Percentiles rank a stretch among this genome's conserved stretches.
phyloP scores from a whole-genome alignment of 1,140 invertebrate genomes.

The Meloidogyne chitwoodi region DNA sequence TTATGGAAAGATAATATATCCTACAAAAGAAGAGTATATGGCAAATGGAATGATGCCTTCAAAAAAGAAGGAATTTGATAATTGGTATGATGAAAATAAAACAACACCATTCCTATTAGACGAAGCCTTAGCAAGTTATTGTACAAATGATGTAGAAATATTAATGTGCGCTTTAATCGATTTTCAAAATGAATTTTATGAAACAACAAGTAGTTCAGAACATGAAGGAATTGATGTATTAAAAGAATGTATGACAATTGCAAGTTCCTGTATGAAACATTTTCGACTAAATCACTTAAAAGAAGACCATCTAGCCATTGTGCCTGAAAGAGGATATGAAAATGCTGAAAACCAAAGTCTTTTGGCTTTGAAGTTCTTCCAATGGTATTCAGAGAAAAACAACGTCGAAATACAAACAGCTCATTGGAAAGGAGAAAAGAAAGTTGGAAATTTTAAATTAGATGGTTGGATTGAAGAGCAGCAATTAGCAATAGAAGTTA shows the following conservation, averaged over 20 bases:
- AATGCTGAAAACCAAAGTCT: background rate
- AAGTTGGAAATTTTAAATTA: background rate
- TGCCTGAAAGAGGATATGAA: conserved; percentile 5
- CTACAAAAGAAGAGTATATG: too few relatives aligned
- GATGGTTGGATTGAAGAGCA: too few relatives aligned
- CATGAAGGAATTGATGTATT: background rate
- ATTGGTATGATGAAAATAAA: too few relatives aligned
- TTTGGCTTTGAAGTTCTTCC: background rate
- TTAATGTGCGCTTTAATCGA: background rate
- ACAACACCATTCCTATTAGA: too few relatives aligned
- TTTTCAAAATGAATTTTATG: background rate
- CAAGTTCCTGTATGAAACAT: background rate
- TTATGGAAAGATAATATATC: background rate
- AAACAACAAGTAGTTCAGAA: background rate
- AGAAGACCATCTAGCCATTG: background rate
- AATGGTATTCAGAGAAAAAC: conserved; percentile 2
- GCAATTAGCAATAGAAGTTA: too few relatives aligned
- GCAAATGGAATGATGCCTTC: too few relatives aligned
- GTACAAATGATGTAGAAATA: background rate
- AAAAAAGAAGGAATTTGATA: too few relatives aligned
- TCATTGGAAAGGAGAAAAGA: background rate
- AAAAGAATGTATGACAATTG: too few relatives aligned
- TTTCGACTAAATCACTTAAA: background rate
- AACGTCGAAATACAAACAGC: background rate
- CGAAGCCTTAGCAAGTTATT: background rate